A percentile compares a stretch with the other conserved stretches of the same genome.
phyloP scores from a whole-genome alignment of 2,888 invertebrate genomes.

The Drosophila picticornis region DNA sequence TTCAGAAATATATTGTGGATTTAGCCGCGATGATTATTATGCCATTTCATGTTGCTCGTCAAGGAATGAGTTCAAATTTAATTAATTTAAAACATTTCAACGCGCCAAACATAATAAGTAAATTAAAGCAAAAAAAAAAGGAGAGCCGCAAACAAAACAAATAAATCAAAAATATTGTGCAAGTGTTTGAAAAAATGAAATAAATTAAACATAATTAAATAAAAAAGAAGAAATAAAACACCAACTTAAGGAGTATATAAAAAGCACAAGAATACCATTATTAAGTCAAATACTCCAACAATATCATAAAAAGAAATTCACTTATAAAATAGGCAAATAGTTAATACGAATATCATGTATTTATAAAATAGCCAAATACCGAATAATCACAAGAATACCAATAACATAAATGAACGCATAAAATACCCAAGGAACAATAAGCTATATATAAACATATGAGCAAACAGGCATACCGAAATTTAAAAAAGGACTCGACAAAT shows the following conservation, averaged over 20 bases:
- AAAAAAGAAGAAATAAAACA: background rate
- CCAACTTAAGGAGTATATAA: background rate
- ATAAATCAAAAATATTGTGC: background rate
- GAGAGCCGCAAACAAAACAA: background rate
- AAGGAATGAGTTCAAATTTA: constrained; percentile 53
- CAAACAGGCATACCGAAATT: background rate
- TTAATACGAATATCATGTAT: background rate
- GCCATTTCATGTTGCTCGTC: constrained; percentile 53
- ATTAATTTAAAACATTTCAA: constrained; percentile 10
- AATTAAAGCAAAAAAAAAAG: background rate
- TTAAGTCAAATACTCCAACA: background rate
- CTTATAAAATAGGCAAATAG: background rate
- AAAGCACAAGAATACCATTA: background rate
- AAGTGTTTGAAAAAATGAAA: background rate
- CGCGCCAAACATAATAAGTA: background rate
- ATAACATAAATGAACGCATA: background rate
- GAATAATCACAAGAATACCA: background rate
- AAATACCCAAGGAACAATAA: background rate
- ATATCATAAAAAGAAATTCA: background rate
- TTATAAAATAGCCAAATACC: background rate
- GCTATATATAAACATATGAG: background rate
- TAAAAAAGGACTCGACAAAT: background rate
- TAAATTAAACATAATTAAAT: background rate
- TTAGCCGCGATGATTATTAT: constrained; percentile 70
- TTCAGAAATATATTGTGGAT: background rate